Evolutionary conservation across 1,140 invertebrate genomes (phyloP).

Genomic region (Oscheius sp.): DNA sequence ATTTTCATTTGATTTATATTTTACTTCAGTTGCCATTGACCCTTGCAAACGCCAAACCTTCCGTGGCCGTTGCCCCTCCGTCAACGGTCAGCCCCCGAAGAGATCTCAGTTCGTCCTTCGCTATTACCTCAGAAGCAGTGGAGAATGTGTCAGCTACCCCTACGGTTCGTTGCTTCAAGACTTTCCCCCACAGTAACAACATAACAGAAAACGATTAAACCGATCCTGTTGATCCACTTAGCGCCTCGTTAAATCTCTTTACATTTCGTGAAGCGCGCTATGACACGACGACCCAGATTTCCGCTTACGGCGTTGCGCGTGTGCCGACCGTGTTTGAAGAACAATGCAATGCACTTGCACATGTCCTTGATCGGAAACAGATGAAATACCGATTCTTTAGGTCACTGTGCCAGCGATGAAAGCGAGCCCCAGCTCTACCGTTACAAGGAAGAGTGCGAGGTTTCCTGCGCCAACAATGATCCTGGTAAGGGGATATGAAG

Average conservation of each 20-base stretch:
- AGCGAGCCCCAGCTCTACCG: slow-evolving; percentile 57
- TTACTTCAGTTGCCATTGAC: slow-evolving; percentile 42
- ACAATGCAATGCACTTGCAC: too few relatives aligned
- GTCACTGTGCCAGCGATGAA: slow-evolving; percentile 57
- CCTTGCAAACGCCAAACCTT: slow-evolving; percentile 61
- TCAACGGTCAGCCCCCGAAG: slow-evolving; percentile 41
- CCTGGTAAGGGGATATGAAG: slow-evolving; percentile 13
- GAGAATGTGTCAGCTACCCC: slow-evolving; percentile 60
- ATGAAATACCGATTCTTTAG: slow-evolving; percentile 23
- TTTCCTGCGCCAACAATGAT: slow-evolving; percentile 46
- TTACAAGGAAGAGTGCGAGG: slow-evolving; percentile 61
- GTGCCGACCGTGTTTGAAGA: slow-evolving; percentile 2
- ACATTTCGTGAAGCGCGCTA: neutral
- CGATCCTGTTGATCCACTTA: neutral
- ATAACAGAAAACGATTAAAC: neutral
- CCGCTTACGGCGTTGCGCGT: neutral
- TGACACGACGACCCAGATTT: slow-evolving; percentile 8
- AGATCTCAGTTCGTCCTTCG: slow-evolving; percentile 59
- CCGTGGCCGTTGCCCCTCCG: slow-evolving; percentile 55
- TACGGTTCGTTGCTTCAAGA: slow-evolving; percentile 44
- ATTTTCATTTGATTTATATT: neutral
- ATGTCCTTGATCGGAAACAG: neutral
- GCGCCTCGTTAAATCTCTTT: neutral
- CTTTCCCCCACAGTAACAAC: neutral
- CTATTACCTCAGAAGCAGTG: slow-evolving; percentile 56